Evolutionary conservation across 2,113 vertebrate species (phyloP), one percentile per base, ranked within the genome.

Genomic region (Illadopsis cleaveri): DNA sequence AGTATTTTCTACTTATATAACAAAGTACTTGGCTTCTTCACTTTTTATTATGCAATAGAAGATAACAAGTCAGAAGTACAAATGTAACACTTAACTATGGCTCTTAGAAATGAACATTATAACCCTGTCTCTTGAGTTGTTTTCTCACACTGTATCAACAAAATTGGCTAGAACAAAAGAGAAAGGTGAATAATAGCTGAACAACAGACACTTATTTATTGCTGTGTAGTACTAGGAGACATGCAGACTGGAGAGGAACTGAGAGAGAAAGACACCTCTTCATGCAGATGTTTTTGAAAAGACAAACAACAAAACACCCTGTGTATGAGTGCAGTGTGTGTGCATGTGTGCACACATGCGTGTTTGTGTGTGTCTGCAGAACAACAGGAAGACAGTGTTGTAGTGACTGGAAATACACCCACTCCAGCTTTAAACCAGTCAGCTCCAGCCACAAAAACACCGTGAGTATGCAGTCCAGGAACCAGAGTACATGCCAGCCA

Each of bases 31-130:
- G 90, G 82, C 72, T 94, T 95, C 93, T 97, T 93, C 95, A 73
- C 91, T 95, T 96, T 97, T 97, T 96, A 82, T 94, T 96, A 90
- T 54, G 65, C 81, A 81, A 95, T 89, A 94, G 91, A 96, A 96
- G 94, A 95, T 44, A 94, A 95, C 57, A 94, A 97, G 87, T 94
- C 94, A 94, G 87, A 95, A 96, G 93, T 79, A 94, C 73, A 97
- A 97, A 98, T 54, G 53, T 73, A 90, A 75, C 86, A 86, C 56
- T 92, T 60, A 77, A 48, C 84, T 79, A 21, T 16, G 42, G 77
- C 91, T 96, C 96, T 97, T 82, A 83, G 91, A 96, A 94, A 96
- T 1, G 28, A 97, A 69, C 80, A 84, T 93, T 90, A 92, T 86
- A 91, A 90, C 76, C 61, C 65, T 53, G 58, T 93, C 70, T 96